Evolutionary conservation across 2,113 vertebrate species (phyloP).

Genomic region (Dromiciops gliroides): DNA sequence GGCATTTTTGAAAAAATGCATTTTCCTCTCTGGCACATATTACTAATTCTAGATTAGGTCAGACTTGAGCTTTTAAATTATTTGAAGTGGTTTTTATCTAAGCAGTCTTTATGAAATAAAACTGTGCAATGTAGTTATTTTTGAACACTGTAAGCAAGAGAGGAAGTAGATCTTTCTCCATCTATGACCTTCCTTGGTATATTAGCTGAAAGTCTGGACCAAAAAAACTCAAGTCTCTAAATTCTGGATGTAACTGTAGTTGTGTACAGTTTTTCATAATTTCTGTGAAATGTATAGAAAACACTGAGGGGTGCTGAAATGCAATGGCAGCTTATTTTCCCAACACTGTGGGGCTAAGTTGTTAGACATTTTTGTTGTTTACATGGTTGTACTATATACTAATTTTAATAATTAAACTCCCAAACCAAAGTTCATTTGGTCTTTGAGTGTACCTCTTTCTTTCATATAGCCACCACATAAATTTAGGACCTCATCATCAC

Average conservation of each 20-base stretch:
- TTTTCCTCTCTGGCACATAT: background rate
- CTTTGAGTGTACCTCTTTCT: background rate
- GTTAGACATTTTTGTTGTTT: constrained; percentile 82
- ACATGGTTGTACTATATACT: constrained; percentile 76
- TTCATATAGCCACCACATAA: background rate
- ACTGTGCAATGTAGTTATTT: background rate
- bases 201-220: constrained; percentile 47
- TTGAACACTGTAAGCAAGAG: constrained; percentile 65
- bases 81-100: constrained; percentile 27
- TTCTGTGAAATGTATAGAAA: constrained; percentile 79
- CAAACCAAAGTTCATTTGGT: background rate
- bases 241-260: constrained; percentile 50
- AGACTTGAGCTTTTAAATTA: constrained; percentile 45
- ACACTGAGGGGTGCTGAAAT: constrained; percentile 77
- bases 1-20: background rate
- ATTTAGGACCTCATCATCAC: background rate
- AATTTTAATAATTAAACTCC: constrained; percentile 63
- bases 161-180: constrained; percentile 35
- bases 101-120: constrained; percentile 48
- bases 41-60: background rate
- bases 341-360: constrained; percentile 66
- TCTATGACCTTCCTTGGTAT: background rate
- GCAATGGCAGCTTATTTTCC: constrained; percentile 69
- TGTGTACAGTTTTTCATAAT: constrained; percentile 65
- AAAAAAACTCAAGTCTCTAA: constrained; percentile 40